Conservation (phyloP, 2,888 invertebrate species). For the Xanthorhoe designata region DNA sequence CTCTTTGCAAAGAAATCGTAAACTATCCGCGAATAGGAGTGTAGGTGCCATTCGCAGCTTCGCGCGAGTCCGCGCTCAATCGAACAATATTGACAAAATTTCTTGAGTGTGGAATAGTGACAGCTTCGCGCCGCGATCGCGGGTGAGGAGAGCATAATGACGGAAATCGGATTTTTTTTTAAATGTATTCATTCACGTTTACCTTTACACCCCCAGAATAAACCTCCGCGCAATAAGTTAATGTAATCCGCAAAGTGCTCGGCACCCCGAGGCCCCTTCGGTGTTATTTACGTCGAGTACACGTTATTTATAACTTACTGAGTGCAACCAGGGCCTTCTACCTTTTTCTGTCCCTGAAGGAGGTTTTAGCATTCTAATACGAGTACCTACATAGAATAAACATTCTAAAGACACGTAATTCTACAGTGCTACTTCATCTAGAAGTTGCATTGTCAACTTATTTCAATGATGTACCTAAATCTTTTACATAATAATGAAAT, state of each 20-base stretch:
- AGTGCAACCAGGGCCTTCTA: slow-evolving; percentile 10
- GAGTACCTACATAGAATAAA: neutral
- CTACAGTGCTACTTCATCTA: neutral
- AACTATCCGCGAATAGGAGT: no score
- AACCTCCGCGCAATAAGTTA: slow-evolving; percentile 1
- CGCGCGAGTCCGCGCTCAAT: no score
- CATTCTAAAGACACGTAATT: neutral
- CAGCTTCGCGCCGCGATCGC: no score
- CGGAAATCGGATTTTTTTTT: no score
- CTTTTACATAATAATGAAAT: no score
- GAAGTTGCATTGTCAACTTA: neutral
- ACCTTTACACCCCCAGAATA: neutral
- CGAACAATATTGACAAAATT: no score
- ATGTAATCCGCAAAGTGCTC: slow-evolving; percentile 12
- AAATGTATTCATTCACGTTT: no score
- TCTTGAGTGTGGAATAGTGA: no score
- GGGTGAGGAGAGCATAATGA: no score
- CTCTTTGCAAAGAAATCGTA: neutral
- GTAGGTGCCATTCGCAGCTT: no score
- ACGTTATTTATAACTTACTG: neutral
- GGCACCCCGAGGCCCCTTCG: neutral
- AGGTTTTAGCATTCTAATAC: slow-evolving; percentile 2
- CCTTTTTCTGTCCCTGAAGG: slow-evolving; percentile 17
- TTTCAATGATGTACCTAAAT: no score
- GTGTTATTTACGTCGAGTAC: slow-evolving; percentile 6